These are phyloP conservation scores for Drosophila kokeensis DNA, from an alignment of 2,888 invertebrate genomes.

Conservation along the genomic window DNA sequence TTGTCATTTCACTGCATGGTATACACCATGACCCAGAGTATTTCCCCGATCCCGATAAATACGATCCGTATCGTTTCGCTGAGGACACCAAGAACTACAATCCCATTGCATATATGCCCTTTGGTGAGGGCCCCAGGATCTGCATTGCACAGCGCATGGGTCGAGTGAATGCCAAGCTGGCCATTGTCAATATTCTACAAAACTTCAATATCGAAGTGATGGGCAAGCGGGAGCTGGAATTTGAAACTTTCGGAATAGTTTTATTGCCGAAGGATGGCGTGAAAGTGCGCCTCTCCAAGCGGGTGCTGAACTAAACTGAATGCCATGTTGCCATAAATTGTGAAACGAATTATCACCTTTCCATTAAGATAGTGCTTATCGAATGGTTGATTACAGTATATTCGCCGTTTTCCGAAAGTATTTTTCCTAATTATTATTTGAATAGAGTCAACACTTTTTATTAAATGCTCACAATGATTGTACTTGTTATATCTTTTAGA, in stretches of 20 bases:
- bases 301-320: not conserved
- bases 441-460: constrained; percentile 58
- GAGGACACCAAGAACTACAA: constrained; percentile 74
- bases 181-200: constrained; percentile 70
- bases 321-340: not conserved
- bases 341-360: not conserved
- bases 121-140: constrained; percentile 84
- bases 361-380: constrained; percentile 9
- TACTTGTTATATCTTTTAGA: constrained; percentile 36
- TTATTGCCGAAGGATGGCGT: constrained; percentile 76
- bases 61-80: constrained; percentile 84
- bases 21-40: constrained; percentile 84
- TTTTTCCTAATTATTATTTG: constrained; percentile 6
- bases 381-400: constrained; percentile 15
- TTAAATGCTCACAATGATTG: constrained; percentile 57
- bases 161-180: constrained; percentile 75
- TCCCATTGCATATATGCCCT: constrained; percentile 82
- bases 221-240: constrained; percentile 71
- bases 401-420: constrained; percentile 19
- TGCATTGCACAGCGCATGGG: constrained; percentile 84
- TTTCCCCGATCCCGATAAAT: constrained; percentile 84
- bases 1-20: constrained; percentile 82
- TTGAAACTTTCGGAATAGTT: constrained; percentile 63
- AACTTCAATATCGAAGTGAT: constrained; percentile 74
- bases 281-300: constrained; percentile 69